Evolutionary conservation across 2,113 vertebrate species (phyloP), one percentile per base, ranked within the genome.

Genomic region (Numenius arquata): DNA sequence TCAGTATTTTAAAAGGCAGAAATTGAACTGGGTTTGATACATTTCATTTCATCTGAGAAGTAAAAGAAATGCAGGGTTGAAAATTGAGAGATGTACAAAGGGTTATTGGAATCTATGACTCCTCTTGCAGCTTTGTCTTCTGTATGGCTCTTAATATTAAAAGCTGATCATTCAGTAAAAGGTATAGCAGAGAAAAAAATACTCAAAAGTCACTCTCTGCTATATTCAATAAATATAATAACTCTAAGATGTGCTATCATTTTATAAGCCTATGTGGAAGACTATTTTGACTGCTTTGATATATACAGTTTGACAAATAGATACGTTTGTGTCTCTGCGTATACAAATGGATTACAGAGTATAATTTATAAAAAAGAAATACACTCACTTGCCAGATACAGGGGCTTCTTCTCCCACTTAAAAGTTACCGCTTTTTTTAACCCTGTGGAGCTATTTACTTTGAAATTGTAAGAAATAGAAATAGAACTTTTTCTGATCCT

Each of bases 381-480:
- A 25, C 18, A 32, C 21, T 75, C 11, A 19, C 27, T 81, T 68
- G 11, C 32, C 41, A 63, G 34, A 61, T 29, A 56, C 0, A 30
- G 13, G 7, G 22, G 15, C 43, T 58, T n/a, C 52, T 89, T 73
- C 84, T 93, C 58, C 45, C 30, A 26, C 40, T 75, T 53, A 55
- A 82, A 95, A 70, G 15, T 48, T 76, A 15, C 26, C 55, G 34
- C 8, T 7, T 20, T 56, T 88, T 90, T 92, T 67, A 86, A 87
- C 62, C n/a, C 48, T 66, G 13, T 88, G 86, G 80, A 92, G 70
- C 71, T 95, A 41, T 79, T 90, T 87, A 11, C 19, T 96, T 96
- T 93, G 85, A 94, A 96, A 97, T 58, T 13, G n/a, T 93, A 79
- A 74, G 58, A 96, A 90, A 85, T 5, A 87, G 71, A 93, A 95